These are phyloP conservation scores for Eupeodes corollae DNA, from an alignment of 1,140 invertebrate genomes.

Conservation along the genomic window DNA sequence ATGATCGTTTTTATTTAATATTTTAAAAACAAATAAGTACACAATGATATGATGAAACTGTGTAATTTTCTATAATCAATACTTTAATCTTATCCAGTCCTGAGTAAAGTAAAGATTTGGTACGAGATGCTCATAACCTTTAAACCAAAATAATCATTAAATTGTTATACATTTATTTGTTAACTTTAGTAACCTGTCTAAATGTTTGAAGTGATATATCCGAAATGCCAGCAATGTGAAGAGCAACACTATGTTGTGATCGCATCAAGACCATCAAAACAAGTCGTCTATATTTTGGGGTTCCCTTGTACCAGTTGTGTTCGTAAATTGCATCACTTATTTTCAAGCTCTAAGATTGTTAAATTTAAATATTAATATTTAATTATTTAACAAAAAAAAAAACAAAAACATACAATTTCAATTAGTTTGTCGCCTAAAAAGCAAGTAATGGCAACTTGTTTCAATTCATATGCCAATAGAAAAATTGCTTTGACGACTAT, in stretches of 20 bases:
- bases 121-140: conserved; percentile 4
- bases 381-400: not conserved
- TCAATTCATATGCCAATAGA: conserved; percentile 4
- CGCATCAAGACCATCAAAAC: not conserved
- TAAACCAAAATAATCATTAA: not conserved
- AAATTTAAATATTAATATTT: not conserved
- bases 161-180: not conserved
- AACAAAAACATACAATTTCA: conserved; percentile 2
- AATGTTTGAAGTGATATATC: conserved; percentile 6
- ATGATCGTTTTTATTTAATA: no score
- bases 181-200: not conserved
- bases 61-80: no score
- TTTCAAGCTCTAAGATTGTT: no score
- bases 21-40: no score
- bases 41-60: no score
- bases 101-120: conserved; percentile 5
- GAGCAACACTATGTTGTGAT: not conserved
- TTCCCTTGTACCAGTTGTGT: conserved; percentile 5
- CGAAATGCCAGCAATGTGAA: conserved; percentile 3
- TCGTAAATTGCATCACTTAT: conserved; percentile 1
- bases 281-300: not conserved
- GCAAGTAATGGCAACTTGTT: conserved; percentile 6
- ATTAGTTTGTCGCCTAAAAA: conserved; percentile 5
- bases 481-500: conserved; percentile 1
- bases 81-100: conserved; percentile 5